phyloP scores from a whole-genome alignment of 2,113 vertebrate species.

The Eudyptes chrysolophus region DNA sequence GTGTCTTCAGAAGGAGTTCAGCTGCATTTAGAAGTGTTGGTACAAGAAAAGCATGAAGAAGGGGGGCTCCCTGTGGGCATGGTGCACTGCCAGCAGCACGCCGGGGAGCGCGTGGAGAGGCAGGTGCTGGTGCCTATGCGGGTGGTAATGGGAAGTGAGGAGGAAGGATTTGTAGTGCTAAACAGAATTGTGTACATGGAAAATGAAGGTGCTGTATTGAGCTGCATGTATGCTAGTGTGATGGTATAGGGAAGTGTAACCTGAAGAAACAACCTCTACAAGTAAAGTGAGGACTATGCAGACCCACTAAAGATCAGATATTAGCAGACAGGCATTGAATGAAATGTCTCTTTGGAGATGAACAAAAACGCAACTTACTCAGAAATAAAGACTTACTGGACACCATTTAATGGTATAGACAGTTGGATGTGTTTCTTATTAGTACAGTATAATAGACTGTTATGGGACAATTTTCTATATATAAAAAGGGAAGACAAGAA shows the following conservation, averaged over 20 bases:
- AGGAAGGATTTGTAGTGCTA: not conserved
- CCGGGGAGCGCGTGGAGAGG: accelerated
- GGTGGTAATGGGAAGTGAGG: not conserved
- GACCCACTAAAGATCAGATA: not conserved
- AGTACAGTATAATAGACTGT: not conserved
- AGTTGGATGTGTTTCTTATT: not conserved
- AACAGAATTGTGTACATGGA: not conserved
- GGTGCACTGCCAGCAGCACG: accelerated
- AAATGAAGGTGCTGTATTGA: not conserved
- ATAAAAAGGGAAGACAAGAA: not conserved
- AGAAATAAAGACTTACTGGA: not conserved
- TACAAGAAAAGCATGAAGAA: not conserved
- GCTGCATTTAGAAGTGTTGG: accelerated
- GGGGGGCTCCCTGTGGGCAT: accelerated
- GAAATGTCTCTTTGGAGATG: not conserved
- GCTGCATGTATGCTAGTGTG: not conserved
- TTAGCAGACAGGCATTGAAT: not conserved
- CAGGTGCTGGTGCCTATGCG: not conserved
- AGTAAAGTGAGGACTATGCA: not conserved
- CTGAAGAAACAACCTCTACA: not conserved
- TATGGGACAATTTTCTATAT: not conserved
- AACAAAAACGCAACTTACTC: not conserved
- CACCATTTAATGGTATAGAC: not conserved
- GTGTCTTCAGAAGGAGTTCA: not conserved
- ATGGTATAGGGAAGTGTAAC: no score